These are phyloP conservation scores for Suricata suricatta DNA, from an alignment of 2,113 vertebrate genomes.

Conservation along the genomic window DNA sequence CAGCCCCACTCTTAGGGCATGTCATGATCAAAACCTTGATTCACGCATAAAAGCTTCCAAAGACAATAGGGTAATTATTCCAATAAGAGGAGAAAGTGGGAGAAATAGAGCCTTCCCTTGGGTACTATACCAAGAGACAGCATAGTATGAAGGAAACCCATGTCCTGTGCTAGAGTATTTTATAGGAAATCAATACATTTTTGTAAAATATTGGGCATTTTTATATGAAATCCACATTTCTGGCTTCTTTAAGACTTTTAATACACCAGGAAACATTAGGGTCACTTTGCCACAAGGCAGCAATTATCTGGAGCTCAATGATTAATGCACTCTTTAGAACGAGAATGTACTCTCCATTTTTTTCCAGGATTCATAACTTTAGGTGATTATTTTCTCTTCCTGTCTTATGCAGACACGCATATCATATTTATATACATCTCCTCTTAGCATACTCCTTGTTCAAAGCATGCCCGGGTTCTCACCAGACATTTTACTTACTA, in stretches of 20 bases:
- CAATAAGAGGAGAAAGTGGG: not conserved
- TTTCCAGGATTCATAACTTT: not conserved
- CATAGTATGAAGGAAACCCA: not conserved
- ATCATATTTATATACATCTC: not conserved
- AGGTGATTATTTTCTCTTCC: not conserved
- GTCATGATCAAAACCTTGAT: not conserved
- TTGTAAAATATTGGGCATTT: not conserved
- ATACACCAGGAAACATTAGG: not conserved
- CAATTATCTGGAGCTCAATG: not conserved
- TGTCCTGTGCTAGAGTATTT: not conserved
- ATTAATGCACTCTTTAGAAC: not conserved
- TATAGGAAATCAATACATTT: not conserved
- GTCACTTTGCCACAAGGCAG: not conserved
- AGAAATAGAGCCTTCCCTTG: not conserved
- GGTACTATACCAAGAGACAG: not conserved
- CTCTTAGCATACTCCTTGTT: not conserved
- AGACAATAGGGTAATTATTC: not conserved
- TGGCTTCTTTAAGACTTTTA: not conserved
- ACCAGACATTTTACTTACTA: not conserved
- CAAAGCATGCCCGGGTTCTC: not conserved
- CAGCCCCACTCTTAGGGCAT: not conserved
- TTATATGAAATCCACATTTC: not conserved
- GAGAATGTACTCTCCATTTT: not conserved
- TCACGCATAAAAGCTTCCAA: not conserved
- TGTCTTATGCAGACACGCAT: not conserved